These are phyloP conservation scores for Aramus guarauna DNA, from an alignment of 2,113 vertebrate genomes.

Conservation along the genomic window DNA sequence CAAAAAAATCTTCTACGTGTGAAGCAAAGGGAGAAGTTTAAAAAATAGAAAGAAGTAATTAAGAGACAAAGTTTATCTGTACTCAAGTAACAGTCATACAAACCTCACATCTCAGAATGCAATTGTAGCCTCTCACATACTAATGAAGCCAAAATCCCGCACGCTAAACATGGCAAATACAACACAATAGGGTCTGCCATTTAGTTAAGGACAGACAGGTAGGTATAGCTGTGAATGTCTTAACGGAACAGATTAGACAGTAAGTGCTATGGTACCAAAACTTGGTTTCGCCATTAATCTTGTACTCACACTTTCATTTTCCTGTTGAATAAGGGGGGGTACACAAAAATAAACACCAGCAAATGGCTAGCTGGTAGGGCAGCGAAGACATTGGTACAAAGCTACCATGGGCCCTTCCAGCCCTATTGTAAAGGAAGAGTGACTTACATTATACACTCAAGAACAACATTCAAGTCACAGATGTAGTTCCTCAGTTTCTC, in stretches of 20 bases:
- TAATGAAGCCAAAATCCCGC: neutral
- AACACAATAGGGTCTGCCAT: neutral
- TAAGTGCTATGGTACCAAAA: neutral
- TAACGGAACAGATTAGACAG: neutral
- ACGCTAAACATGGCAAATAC: neutral
- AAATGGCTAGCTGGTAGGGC: neutral
- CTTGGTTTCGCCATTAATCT: neutral
- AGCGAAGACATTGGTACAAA: neutral
- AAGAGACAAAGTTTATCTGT: neutral
- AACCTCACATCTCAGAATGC: neutral
- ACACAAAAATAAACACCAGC: neutral
- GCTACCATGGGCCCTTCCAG: neutral
- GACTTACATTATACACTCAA: neutral
- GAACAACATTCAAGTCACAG: neutral
- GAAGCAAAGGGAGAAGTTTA: neutral
- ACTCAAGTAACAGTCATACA: neutral
- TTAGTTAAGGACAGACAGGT: neutral
- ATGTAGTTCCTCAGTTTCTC: neutral
- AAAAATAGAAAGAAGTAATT: neutral
- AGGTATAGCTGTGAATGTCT: neutral
- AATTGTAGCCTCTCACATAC: neutral
- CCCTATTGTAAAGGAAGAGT: neutral
- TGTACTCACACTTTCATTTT: neutral
- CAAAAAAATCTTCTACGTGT: neutral
- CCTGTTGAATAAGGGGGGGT: neutral